Base-by-base conservation (phyloP, 2,888 invertebrate species). In the Mesorhabditis spiculigera region DNA sequence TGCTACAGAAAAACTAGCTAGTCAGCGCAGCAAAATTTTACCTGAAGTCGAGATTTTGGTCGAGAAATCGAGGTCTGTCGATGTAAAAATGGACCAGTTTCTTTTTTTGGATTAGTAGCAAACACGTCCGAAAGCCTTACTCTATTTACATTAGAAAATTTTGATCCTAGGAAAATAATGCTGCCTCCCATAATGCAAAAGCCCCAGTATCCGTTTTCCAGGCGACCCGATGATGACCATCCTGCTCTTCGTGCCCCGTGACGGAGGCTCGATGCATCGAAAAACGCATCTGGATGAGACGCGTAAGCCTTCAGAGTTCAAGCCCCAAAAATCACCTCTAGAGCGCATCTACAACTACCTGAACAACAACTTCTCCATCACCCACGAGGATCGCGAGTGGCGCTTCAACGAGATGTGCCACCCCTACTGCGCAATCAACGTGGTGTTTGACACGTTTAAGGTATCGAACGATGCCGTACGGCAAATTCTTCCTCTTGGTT, bases 211-310 rank as follows among this genome's bases (percentile, higher is more conserved):
- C 72, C 72, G 72, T 69, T 71, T 75, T 71, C 61, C 75, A 74
- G 84, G 84, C 41, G 84, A 85, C 63, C 85, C 85, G 43, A 81
- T 83, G 66, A 82, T 83, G 79, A 82, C 85, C 0, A 76, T 82
- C 5, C 73, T 83, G 68, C 71, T 85, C 5, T 66, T 85, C n/a
- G 71, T 76, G 67, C 80, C 85, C 0, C 80, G 79, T 65, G 85
- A 85, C 68, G 78, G 77, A n/a, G 82, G 82, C 0, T 81, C 80
- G 13, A 80, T 85, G 81, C 77, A 83, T 16, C 73, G 82, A 16
- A 76, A 79, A 66, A 77, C 71, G 42, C 74, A 83, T 65, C 69
- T 85, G 43, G 77, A 77, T 61, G 83, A 83, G 72, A 78, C 80
- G 13, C 70, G 58, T 50, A n/a, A 50, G 58, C n/a, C 50, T 8